Conservation (phyloP, 1,140 invertebrate species). For the Phymastichus coffea region DNA sequence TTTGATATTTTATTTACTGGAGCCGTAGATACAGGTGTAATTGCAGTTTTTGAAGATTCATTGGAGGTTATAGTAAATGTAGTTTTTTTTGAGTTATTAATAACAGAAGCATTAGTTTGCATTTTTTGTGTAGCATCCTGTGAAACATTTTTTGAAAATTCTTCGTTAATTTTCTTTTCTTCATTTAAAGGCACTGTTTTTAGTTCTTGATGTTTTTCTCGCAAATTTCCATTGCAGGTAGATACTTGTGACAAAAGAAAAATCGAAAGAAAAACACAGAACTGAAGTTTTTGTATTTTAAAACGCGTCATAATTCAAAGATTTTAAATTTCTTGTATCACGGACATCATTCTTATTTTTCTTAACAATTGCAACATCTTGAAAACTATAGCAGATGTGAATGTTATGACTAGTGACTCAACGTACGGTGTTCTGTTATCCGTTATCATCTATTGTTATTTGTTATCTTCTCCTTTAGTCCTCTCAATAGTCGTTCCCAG, state of each 20-base stretch:
- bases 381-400: no score
- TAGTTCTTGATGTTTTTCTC: constrained; percentile 21
- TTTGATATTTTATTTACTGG: not conserved
- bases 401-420: no score
- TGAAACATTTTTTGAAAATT: not conserved
- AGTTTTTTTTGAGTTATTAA: constrained; percentile 17
- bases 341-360: no score
- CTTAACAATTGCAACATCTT: no score
- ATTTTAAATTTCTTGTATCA: no score
- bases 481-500: no score
- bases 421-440: no score
- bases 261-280: constrained; percentile 40
- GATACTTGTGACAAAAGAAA: constrained; percentile 35
- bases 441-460: no score
- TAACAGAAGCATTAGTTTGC: not conserved
- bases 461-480: no score
- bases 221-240: constrained; percentile 32
- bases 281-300: constrained; percentile 41
- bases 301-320: constrained; percentile 44
- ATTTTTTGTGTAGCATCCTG: not conserved
- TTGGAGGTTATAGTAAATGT: constrained; percentile 34
- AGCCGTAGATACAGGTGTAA: constrained; percentile 22
- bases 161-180: constrained; percentile 10
- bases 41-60: not conserved
- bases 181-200: not conserved